Base-by-base conservation (phyloP, 2,113 vertebrate genomes). In the Lampris incognitus region DNA sequence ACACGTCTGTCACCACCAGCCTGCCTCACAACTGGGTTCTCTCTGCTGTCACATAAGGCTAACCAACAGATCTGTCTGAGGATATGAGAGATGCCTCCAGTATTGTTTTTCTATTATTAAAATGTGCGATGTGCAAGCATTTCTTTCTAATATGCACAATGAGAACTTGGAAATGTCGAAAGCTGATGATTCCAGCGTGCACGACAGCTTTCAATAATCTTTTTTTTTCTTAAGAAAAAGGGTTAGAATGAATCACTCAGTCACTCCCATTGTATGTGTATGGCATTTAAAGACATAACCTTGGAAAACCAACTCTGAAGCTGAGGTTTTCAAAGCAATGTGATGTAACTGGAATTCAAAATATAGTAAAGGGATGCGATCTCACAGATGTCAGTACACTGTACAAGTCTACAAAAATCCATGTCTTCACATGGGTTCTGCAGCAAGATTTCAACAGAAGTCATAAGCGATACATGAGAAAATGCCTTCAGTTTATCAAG, bases 61-160 rank as follows among this genome's bases (percentile, higher is more conserved):
- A 66, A 76, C 72, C 74, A 71, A 80, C 66, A 58, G 52, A 90
- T 92, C 85, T 74, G 68, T 90, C 86, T 83, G 62, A 91, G 76
- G 83, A 92, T 86, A 90, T 91, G 83, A 90, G 66, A 89, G 85
- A 89, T 64, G 75, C 76, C 78, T 71, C 48, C 38, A 66, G 65
- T 72, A 83, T 85, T 75, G 82, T 90, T 86, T 24, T 79, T 67
- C 79, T 81, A 76, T 88, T 81, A 90, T 90, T 89, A 88, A 89
- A 91, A 85, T 82, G 73, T 76, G 76, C 78, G 90, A 85, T 82
- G 73, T 76, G 76, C 78, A 67, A 41, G 66, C 40, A 50, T 72
- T 70, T 48, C 46, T 65, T 64, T 39, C 51, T 40, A 78, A 52
- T 62, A 55, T 59, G 71, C 49, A 24, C 83, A 84, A 82, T 88